These are phyloP conservation scores for Cyprinodon brontotheroides DNA, from an alignment of 2,113 vertebrate genomes.

Conservation along the genomic window DNA sequence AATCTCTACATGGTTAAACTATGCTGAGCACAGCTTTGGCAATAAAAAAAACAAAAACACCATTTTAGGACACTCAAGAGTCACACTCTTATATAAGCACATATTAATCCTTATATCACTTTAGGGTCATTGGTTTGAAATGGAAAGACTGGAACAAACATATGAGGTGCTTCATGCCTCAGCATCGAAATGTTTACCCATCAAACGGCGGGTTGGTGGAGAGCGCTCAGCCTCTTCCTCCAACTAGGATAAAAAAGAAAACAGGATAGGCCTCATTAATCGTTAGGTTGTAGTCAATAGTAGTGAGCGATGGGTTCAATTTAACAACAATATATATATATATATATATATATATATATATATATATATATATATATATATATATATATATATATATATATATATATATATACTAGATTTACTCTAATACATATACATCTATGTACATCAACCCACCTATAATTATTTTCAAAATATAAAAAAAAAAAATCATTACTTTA, in stretches of 20 bases:
- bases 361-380: no score
- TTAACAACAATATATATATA: no score
- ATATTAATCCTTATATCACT: background rate
- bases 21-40: background rate
- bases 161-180: conserved; percentile 35
- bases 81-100: background rate
- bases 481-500: background rate
- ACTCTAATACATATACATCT: no score
- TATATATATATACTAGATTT: no score
- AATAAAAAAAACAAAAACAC: background rate
- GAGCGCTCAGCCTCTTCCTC: conserved; percentile 60
- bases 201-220: conserved; percentile 70
- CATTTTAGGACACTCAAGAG: background rate
- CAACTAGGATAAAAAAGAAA: conserved; percentile 61
- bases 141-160: background rate
- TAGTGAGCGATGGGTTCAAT: no score
- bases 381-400: no score
- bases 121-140: background rate
- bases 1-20: conserved; percentile 23
- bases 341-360: no score
- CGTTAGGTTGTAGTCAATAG: background rate
- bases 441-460: no score
- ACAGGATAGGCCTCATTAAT: background rate
- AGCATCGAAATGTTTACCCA: conserved; percentile 38
- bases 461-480: no score